Base-by-base conservation (phyloP, 2,797 vertebrate species). In the Premnoplex brunnescens region DNA sequence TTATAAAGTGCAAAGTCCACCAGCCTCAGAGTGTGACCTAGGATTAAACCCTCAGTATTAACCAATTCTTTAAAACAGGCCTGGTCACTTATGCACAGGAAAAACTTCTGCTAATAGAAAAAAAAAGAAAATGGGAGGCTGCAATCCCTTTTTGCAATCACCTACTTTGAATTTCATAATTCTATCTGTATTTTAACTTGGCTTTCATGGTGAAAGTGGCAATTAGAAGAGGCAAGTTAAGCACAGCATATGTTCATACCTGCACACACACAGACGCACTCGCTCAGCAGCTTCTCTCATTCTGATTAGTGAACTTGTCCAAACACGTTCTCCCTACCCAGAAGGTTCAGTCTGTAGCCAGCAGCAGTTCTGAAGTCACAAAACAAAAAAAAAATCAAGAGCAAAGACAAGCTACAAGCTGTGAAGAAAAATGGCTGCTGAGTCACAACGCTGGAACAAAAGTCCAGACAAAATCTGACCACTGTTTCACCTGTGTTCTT, bases 171-270 rank as follows among this genome's bases (percentile, higher is more conserved):
- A 56, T 86, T 94, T 64, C 85, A 51, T 48, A 94, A 88, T 41
- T 2, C 3, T 4, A 34, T 16, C 44, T 54, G 69, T 60, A 60
- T 67, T 93, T 94, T 68, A 81, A 91, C 49, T 43, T 44, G 59
- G 58, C 78, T 96, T 26, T 88, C 79, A 79, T 21, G 72, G 62
- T 34, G 84, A 80, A 71, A 86, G 89, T 32, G 55, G 83, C 52
- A 91, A 54, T 91, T 74, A 84, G n/a, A 67, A 24, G 21, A 84
- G 32, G 72, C 43, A 62, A 89, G 77, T 37, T 6, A 80, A 73
- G 72, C 66, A 13, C 26, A 55, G 63, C 46, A 7, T 59, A 22
- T 37, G 76, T 63, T 83, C 23, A 3, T 60, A 66, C 64, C 89
- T 88, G 74, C 7, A 8, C 36, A 48, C 30, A 56, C 60, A 32